These are phyloP conservation scores for Carterocephalus palaemon DNA, from an alignment of 2,888 invertebrate genomes.

Conservation along the genomic window DNA sequence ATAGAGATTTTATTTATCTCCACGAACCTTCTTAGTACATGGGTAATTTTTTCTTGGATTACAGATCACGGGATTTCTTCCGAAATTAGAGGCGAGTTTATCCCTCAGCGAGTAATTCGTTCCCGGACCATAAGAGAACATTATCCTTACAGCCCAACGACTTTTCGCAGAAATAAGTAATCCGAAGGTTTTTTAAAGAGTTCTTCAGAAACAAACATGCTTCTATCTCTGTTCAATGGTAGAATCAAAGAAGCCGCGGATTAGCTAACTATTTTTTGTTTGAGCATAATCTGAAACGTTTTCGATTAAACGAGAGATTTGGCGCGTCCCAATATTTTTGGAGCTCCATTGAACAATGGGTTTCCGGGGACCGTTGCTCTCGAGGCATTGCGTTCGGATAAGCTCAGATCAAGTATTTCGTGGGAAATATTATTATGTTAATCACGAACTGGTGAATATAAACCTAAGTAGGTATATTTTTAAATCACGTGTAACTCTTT, in stretches of 20 bases:
- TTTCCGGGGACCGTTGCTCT: constrained; percentile 63
- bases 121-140: constrained; percentile 64
- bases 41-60: constrained; percentile 58
- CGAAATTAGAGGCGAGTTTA: constrained; percentile 71
- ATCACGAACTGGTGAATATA: constrained; percentile 7
- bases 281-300: constrained; percentile 67
- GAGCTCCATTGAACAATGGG: constrained; percentile 58
- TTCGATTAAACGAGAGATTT: constrained; percentile 68
- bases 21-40: constrained; percentile 28
- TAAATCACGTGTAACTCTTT: too few species aligned
- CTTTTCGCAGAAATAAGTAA: constrained; percentile 74
- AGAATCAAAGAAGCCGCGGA: constrained; percentile 74
- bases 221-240: constrained; percentile 45
- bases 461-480: too few species aligned
- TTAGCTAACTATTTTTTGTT: constrained; percentile 61
- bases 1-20: constrained; percentile 6
- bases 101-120: constrained; percentile 73
- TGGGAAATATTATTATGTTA: constrained; percentile 41
- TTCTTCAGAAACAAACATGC: constrained; percentile 68
- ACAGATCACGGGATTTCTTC: constrained; percentile 48
- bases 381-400: constrained; percentile 57
- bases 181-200: constrained; percentile 65
- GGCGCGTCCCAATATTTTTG: constrained; percentile 58
- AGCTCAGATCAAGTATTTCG: constrained; percentile 55
- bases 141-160: constrained; percentile 64